Evolutionary conservation across 2,888 invertebrate genomes (phyloP), one percentile per base, ranked within the genome.

Genomic region (Idaea straminata): DNA sequence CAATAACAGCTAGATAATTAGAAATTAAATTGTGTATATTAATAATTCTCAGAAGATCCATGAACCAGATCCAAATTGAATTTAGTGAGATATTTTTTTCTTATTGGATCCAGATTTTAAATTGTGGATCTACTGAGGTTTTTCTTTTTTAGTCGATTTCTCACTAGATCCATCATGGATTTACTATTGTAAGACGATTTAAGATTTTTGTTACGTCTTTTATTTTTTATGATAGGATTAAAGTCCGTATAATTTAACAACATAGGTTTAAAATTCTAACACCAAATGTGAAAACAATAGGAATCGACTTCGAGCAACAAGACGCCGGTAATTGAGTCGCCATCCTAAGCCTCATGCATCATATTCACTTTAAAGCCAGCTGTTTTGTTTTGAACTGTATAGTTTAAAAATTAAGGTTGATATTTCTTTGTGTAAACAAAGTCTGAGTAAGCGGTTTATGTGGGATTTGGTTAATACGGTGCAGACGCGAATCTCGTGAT

Each of bases 381-480:
- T 47, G 47, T 47, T 47, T 47, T 47, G 13, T 47, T 47, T 25
- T 59, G 59, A 25, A 10, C 59, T 59, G 6, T 59, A 59, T 59
- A 34, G 34, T 59, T 59, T 59, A 16, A 34, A 7, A 25, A 34
- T 34, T 34, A 59, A 59, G 16, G 59, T 34, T 16, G 16, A 59
- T 59, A 59, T 16, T 58, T 15, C 15, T 4, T 5, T 58, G 16
- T 5, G 16, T 16, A 34, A 25, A 7, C 34, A 5, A 34, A 59
- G 59, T 15, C 59, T 34, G 34, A 58, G 25, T 59, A 59, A 59
- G 59, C 59, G 59, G 59, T 59, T 59, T 34, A 59, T 59, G 34
- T 59, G 59, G 59, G 59, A 59, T 59, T 59, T 59, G 13, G 59
- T 59, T 59, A 59, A 59, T 59, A 34, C 59, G 59, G 59, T 25